Evolutionary conservation across 1,140 invertebrate genomes (phyloP), one percentile per base, ranked within the genome.

Genomic region (Drosophila leontia): DNA sequence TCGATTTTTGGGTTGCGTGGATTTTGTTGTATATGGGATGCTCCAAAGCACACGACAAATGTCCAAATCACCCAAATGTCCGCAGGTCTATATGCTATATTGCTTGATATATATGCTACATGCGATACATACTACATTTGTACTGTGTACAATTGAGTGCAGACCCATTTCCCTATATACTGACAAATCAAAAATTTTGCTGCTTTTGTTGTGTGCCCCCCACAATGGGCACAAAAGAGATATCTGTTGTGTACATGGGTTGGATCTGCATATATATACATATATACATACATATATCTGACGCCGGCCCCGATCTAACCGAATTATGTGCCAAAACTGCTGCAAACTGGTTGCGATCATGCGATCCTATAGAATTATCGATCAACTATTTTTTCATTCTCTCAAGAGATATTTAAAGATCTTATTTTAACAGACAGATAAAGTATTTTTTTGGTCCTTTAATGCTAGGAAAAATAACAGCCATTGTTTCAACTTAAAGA

Each of bases 101-200:
- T 13, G 11, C 9, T 15, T 32, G n/a, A 50, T 50, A 3, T n/a
- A 50, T 50, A 26, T 50, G 17, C 15, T 51, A 32, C 5, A 32
- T 50, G 15, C 15, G 26, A 32, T 48, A 65, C 17, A 59, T 55
- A 55, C 55, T 44, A 63, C 23, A 45, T 42, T 19, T 45, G 37
- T 55, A 63, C 41, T 42, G 37, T 42, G 37, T 69, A 74, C 70
- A 90, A 90, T 90, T 90, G 81, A 91, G 85, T 77, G 71, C 64
- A 90, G 86, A 85, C 85, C 86, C 80, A 88, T 86, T 86, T 86
- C 83, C 83, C 83, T 70, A 86, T 87, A 82, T 82, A 86, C 82
- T 76, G 45, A 82, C 75, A 83, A 86, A 83, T 88, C 83, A 77
- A 88, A 77, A 87, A 70, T 82, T 79, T 42, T 63, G 50, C 19